Base-by-base conservation (phyloP, 2,113 vertebrate species). In the Melanerpes formicivorus region DNA sequence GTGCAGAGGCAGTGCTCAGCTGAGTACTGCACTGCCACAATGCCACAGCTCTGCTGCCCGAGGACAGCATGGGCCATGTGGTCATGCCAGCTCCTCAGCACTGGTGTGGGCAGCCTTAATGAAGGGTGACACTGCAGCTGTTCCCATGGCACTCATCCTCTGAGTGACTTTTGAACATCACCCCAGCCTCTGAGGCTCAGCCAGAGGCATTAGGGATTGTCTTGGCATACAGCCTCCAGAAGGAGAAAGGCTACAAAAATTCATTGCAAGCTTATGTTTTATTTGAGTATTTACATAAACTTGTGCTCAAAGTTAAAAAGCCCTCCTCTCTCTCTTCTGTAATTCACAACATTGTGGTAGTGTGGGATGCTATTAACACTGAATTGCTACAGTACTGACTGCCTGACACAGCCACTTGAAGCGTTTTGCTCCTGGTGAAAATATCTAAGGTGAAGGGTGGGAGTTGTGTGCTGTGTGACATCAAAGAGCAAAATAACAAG, bases 11-110 rank as follows among this genome's bases (percentile, higher is more conserved):
- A 11, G 55, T 19, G 1, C 56, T n/a, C 1, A 16, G 18, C 5
- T 2, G 12, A 37, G 65, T 21, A 2, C 6, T 8, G 5, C 15
- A 2, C 1, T 1, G 1, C 11, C 1, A 4, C 1, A 7, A 46
- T 2, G 30, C 23, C 14, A 8, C 15, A 6, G 17, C 5, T 0
- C 22, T 4, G 9, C 59, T 10, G 40, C 15, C 60, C 0, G 1
- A 12, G 55, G 30, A 37, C 15, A 2, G 6, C 0, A 0, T 4
- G 59, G 42, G 18, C 32, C 1, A 1, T 2, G 30, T 1, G 10
- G 37, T 55, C 18, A 6, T 0, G 3, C 12, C 46, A 37, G 26
- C 37, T 34, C 48, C 52, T 23, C 73, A 11, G 63, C 8, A 0
- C 7, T 6, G 26, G 9, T 23, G 4, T 1, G 8, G 37, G 72